A percentile compares a stretch with the other conserved stretches of the same genome.
Conservation (phyloP, 2,797 vertebrate species). For the Hipposideros larvatus region DNA sequence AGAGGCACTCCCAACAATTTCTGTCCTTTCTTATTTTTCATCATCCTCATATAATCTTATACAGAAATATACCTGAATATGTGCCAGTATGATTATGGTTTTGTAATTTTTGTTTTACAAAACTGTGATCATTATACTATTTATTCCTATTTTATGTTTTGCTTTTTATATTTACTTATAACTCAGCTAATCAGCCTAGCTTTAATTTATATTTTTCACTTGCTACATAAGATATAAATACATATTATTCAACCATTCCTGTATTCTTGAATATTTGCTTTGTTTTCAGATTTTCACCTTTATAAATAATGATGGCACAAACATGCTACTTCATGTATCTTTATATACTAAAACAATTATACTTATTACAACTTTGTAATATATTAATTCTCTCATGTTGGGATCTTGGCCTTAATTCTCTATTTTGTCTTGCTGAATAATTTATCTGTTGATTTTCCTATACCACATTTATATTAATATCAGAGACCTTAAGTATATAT, state of each 20-base stretch:
- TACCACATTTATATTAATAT: neutral
- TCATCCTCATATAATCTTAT: neutral
- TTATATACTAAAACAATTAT: neutral
- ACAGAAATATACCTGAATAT: neutral
- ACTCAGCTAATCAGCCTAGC: neutral
- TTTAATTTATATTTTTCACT: neutral
- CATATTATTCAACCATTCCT: neutral
- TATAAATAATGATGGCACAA: neutral
- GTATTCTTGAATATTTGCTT: neutral
- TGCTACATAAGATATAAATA: neutral
- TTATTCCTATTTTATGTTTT: neutral
- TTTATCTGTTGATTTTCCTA: conserved; percentile 9
- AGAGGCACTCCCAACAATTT: neutral
- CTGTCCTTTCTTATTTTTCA: neutral
- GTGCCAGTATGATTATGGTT: neutral
- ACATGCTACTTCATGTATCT: neutral
- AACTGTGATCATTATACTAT: neutral
- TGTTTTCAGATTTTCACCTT: neutral
- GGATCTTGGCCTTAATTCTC: neutral
- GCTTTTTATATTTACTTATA: neutral
- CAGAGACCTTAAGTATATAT: neutral
- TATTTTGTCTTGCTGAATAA: neutral
- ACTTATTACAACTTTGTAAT: neutral
- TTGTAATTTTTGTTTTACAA: neutral
- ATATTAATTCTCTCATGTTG: neutral